Percentiles rank a stretch among this genome's conserved stretches.
phyloP scores from a whole-genome alignment of 2,797 vertebrate genomes.

The Anisognathus igniventris region DNA sequence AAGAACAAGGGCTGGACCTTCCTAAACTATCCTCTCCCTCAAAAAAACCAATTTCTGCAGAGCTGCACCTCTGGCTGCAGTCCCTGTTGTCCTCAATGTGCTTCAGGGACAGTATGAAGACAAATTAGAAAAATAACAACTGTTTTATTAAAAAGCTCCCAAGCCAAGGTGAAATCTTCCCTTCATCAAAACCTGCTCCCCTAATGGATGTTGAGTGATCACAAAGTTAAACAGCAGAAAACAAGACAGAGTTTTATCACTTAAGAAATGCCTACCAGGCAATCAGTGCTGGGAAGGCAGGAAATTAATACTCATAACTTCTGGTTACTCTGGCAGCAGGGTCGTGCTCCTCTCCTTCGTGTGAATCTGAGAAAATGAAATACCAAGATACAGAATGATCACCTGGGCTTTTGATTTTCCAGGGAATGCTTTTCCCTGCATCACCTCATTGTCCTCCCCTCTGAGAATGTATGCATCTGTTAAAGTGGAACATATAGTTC shows the following conservation, averaged over 20 bases:
- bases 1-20: neutral
- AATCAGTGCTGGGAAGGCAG: slow-evolving; percentile 14
- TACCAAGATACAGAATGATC: neutral
- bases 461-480: neutral
- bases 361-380: neutral
- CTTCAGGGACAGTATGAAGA: neutral
- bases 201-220: neutral
- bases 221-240: neutral
- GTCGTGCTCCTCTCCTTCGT: neutral
- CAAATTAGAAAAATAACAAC: neutral
- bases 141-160: slow-evolving; percentile 5
- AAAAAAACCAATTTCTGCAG: neutral
- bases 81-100: neutral
- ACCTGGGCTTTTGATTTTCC: neutral
- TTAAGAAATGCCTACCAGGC: neutral
- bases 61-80: neutral
- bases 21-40: neutral
- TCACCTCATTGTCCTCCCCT: neutral
- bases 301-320: slow-evolving; percentile 16
- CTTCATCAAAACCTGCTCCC: neutral
- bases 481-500: neutral
- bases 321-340: neutral
- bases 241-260: neutral
- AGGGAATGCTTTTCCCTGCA: neutral
- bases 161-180: neutral